Conservation (phyloP, 2,888 invertebrate genomes). For the Tipula vernalis region DNA sequence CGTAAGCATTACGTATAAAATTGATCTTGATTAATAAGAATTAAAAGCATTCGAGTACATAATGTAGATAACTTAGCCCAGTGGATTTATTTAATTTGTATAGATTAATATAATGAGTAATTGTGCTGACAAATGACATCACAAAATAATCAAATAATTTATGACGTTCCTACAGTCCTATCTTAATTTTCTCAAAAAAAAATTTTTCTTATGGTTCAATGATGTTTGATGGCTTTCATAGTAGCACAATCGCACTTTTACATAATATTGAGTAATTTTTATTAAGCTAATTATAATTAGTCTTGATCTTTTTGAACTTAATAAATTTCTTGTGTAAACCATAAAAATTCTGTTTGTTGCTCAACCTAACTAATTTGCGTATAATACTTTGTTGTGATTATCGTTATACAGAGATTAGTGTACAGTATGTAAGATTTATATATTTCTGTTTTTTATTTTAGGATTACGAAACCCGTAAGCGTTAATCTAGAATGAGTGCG, state of each 20-base stretch:
- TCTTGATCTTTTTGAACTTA: background rate
- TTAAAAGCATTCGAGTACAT: no score
- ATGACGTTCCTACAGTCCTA: background rate
- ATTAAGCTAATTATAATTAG: background rate
- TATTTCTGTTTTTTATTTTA: background rate
- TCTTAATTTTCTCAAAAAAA: background rate
- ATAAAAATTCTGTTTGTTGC: background rate
- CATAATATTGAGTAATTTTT: background rate
- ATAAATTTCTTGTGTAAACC: background rate
- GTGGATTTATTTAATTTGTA: no score
- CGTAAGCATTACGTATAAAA: no score
- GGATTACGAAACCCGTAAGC: background rate
- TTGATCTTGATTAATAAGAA: no score
- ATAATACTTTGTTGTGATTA: no score
- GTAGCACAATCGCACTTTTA: background rate
- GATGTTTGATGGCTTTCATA: background rate
- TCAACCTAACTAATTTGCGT: no score
- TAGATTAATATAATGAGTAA: no score
- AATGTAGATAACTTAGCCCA: no score
- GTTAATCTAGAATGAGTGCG: background rate
- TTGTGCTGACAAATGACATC: background rate
- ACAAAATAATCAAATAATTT: background rate
- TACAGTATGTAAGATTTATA: no score
- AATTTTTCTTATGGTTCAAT: no score
- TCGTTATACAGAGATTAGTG: no score